Evolutionary conservation across 2,113 vertebrate species (phyloP).

Genomic region (Microcebus tavaratra): DNA sequence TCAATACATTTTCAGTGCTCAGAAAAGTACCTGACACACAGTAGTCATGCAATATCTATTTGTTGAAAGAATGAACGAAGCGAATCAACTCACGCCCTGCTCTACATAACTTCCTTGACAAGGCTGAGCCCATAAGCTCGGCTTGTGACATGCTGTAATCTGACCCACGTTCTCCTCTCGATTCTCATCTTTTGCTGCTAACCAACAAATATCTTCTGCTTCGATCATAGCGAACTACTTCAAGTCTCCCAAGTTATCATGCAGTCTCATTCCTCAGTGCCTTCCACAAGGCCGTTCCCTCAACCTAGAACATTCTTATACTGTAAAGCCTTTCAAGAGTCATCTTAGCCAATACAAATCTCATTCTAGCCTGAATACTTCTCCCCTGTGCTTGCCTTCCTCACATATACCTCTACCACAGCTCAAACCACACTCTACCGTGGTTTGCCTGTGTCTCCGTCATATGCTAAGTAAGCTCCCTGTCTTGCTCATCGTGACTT

Average conservation of each 20-base stretch:
- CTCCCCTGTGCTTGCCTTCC: not conserved
- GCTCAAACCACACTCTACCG: not conserved
- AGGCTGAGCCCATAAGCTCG: not conserved
- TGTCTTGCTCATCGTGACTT: not conserved
- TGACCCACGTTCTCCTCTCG: not conserved
- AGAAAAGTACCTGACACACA: not conserved
- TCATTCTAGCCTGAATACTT: not conserved
- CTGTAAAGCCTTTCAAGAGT: not conserved
- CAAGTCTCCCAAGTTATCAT: not conserved
- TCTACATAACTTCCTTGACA: not conserved
- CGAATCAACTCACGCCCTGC: not conserved
- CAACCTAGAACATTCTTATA: not conserved
- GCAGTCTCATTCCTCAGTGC: not conserved
- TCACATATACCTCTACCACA: not conserved
- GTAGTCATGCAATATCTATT: not conserved
- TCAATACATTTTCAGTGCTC: not conserved
- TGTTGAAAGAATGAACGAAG: not conserved
- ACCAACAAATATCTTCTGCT: not conserved
- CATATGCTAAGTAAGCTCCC: not conserved
- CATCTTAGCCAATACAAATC: not conserved
- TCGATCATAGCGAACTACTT: not conserved
- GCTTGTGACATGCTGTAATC: not conserved
- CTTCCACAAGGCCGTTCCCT: not conserved
- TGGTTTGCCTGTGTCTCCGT: not conserved
- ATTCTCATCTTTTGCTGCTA: not conserved